Evolutionary conservation across 2,888 invertebrate genomes (phyloP), one percentile per base, ranked within the genome.

Genomic region (Hypsopygia costalis): DNA sequence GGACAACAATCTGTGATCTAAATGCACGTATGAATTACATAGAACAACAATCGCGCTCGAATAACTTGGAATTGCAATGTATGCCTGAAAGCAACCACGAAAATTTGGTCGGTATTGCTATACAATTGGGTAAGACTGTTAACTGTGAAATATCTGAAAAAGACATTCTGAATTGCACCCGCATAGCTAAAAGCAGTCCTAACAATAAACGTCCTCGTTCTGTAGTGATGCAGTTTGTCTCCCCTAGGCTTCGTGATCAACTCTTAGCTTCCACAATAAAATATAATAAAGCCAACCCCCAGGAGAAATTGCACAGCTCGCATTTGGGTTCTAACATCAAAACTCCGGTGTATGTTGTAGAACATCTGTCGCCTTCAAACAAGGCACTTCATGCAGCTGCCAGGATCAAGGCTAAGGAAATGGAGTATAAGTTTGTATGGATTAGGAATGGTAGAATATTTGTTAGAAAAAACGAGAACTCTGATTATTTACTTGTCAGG

Each of bases 311-410:
- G 11, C 33, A 40, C 22, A 20, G 41, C 1, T 12, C 33, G 6
- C 39, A 47, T 21, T 12, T 43, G 8, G 41, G 34, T 6, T 8
- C 20, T 7, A 36, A 41, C n/a, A 43, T 39, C 12, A 38, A 21
- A 32, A 10, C 30, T 5, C 32, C 34, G 1, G 33, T 40, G n/a
- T 44, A 40, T 11, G 38, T 42, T 6, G 22, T 10, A 0, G 47
- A 47, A 12, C 41, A 47, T 12, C 35, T 47, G 2, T 34, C 44
- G 7, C 47, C 43, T n/a, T 27, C 31, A 11, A 43, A 44, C 10
- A 47, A 47, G 20, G 8, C 27, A 1, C 37, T 47, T n/a, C 47
- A 48, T 12, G 44, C 43, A 7, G 34, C 36, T 5, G 38, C 43
- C 6, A 40, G 48, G 6, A 33, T 11, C 1, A 28, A 34, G 4